Evolutionary conservation across 2,888 invertebrate genomes (phyloP).

Genomic region (Lutraria lutraria): DNA sequence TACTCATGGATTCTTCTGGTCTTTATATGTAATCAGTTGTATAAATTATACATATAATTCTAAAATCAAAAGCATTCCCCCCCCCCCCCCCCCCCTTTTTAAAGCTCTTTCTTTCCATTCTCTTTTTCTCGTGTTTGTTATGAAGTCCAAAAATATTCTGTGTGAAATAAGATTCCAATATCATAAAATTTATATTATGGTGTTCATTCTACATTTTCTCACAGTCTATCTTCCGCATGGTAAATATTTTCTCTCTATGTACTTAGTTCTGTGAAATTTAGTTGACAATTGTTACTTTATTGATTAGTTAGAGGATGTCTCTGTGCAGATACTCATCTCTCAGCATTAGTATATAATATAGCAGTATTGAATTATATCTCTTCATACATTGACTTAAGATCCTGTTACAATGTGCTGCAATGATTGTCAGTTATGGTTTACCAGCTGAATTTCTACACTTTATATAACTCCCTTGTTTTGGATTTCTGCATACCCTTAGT

Average conservation of each 20-base stretch:
- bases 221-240: background rate
- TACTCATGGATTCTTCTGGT: background rate
- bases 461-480: too few species aligned
- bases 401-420: too few species aligned
- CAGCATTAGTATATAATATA: too few species aligned
- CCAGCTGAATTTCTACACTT: too few species aligned
- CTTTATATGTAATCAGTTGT: background rate
- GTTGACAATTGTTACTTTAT: constrained; percentile 14
- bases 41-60: background rate
- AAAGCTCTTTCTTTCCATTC: constrained; percentile 4
- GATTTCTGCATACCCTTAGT: too few species aligned
- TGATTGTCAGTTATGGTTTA: too few species aligned
- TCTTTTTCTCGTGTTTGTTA: background rate
- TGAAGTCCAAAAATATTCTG: background rate
- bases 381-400: too few species aligned
- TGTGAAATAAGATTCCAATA: background rate
- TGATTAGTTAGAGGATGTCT: background rate
- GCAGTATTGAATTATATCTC: too few species aligned
- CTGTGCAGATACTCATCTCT: background rate
- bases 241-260: background rate
- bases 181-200: too few species aligned
- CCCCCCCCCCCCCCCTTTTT: too few species aligned
- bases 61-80: background rate
- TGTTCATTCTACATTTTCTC: background rate
- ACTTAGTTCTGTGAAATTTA: background rate